A percentile compares a stretch with the other conserved stretches of the same genome.
These are phyloP conservation scores for Drosophila trapezifrons DNA, from an alignment of 1,140 invertebrate species.

Conservation along the genomic window DNA sequence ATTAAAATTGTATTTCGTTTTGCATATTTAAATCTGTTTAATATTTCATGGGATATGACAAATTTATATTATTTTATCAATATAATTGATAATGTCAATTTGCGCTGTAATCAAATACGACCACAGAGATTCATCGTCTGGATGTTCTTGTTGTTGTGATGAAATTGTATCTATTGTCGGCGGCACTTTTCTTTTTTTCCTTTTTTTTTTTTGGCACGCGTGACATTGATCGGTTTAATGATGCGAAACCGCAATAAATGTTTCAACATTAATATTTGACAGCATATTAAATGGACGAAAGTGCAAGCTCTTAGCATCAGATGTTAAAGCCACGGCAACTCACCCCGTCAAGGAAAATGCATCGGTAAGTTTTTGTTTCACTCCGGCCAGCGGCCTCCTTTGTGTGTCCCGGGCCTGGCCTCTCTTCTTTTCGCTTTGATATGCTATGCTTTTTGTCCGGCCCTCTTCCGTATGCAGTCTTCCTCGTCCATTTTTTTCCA, in stretches of 20 bases:
- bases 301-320: constrained; percentile 1
- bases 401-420: neutral
- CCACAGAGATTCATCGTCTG: constrained; percentile 2
- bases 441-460: constrained; percentile 47
- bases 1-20: neutral
- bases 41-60: constrained; percentile 27
- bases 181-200: neutral
- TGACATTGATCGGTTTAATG: constrained; percentile 56
- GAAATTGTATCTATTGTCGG: constrained; percentile 22
- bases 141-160: neutral
- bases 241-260: constrained; percentile 40
- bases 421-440: constrained; percentile 36
- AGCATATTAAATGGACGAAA: constrained; percentile 3
- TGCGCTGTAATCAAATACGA: constrained; percentile 53
- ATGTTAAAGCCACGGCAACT: neutral
- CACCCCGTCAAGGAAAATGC: constrained; percentile 4
- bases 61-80: constrained; percentile 52
- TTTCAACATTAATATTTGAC: constrained; percentile 39
- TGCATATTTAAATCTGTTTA: constrained; percentile 2
- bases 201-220: neutral
- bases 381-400: constrained; percentile 1
- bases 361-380: constrained; percentile 13
- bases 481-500: neutral
- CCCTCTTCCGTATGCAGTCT: constrained; percentile 36
- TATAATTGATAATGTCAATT: constrained; percentile 59